Conservation (phyloP, 2,797 vertebrate genomes). For the Falco cherrug region DNA sequence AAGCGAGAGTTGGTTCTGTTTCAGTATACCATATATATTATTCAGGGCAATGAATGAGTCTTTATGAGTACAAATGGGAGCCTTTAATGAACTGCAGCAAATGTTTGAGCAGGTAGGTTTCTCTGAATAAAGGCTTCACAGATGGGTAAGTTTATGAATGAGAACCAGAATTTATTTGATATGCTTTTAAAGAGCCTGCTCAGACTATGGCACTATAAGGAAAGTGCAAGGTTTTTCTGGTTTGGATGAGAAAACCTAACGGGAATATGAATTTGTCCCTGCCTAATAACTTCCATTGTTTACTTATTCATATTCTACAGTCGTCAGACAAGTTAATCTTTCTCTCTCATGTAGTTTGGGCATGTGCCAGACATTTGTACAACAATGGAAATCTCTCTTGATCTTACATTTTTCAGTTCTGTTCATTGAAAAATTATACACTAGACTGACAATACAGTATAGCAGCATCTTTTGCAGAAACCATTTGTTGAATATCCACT, state of each 20-base stretch:
- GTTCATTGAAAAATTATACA: background rate
- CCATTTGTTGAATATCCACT: background rate
- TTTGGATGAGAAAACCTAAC: background rate
- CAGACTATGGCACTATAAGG: background rate
- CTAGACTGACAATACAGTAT: background rate
- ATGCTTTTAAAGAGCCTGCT: background rate
- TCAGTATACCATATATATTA: conserved; percentile 5
- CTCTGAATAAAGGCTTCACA: conserved; percentile 18
- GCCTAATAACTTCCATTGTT: background rate
- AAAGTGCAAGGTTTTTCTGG: background rate
- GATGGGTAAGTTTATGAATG: conserved; percentile 48
- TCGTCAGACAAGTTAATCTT: background rate
- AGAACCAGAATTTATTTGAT: conserved; percentile 38
- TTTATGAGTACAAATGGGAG: conserved; percentile 43
- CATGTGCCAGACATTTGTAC: background rate
- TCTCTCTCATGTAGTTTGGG: background rate
- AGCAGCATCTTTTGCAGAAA: background rate
- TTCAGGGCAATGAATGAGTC: conserved; percentile 25
- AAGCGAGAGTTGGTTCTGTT: conserved; percentile 27
- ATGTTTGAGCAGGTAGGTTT: conserved; percentile 40
- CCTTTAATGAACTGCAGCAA: conserved; percentile 34
- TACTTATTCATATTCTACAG: background rate
- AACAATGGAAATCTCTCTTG: background rate
- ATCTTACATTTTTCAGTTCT: background rate
- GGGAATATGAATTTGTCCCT: background rate